Conservation (phyloP, 2,888 invertebrate genomes). For the Saturnia japonica region DNA sequence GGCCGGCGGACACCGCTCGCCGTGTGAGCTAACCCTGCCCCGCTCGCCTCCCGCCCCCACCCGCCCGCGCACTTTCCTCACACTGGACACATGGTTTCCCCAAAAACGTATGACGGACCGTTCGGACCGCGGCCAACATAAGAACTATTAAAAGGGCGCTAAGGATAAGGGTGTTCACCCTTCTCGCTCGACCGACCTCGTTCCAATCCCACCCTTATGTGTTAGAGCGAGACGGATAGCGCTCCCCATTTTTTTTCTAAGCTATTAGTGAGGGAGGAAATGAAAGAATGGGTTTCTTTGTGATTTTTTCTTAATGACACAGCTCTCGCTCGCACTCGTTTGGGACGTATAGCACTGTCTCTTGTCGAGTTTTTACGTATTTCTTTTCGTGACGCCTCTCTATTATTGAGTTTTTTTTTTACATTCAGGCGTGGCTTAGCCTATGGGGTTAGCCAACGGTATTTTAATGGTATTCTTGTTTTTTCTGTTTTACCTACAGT, state of each 20-base stretch:
- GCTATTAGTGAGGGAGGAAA: slow-evolving; percentile 79
- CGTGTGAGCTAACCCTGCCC: slow-evolving; percentile 35
- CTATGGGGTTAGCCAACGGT: slow-evolving; percentile 74
- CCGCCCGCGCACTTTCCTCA: slow-evolving; percentile 43
- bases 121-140: slow-evolving; percentile 73
- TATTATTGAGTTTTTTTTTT: slow-evolving; percentile 72
- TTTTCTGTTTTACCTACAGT: slow-evolving; percentile 67
- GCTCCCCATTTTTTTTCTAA: slow-evolving; percentile 77
- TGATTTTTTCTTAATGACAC: slow-evolving; percentile 75
- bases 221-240: slow-evolving; percentile 72
- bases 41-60: slow-evolving; percentile 34
- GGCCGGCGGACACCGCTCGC: slow-evolving; percentile 43
- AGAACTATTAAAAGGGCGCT: slow-evolving; percentile 78
- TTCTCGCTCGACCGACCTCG: slow-evolving; percentile 75
- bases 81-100: slow-evolving; percentile 46
- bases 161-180: slow-evolving; percentile 64
- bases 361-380: slow-evolving; percentile 61
- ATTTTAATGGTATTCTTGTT: slow-evolving; percentile 57
- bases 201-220: slow-evolving; percentile 62
- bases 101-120: slow-evolving; percentile 63
- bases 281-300: slow-evolving; percentile 80
- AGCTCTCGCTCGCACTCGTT: slow-evolving; percentile 67
- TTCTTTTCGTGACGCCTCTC: slow-evolving; percentile 78
- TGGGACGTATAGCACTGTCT: slow-evolving; percentile 47
- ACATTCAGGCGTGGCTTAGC: slow-evolving; percentile 77